Evolutionary conservation across 2,888 invertebrate genomes (phyloP), one percentile per base, ranked within the genome.

Genomic region (Dasysyrphus albostriatus): DNA sequence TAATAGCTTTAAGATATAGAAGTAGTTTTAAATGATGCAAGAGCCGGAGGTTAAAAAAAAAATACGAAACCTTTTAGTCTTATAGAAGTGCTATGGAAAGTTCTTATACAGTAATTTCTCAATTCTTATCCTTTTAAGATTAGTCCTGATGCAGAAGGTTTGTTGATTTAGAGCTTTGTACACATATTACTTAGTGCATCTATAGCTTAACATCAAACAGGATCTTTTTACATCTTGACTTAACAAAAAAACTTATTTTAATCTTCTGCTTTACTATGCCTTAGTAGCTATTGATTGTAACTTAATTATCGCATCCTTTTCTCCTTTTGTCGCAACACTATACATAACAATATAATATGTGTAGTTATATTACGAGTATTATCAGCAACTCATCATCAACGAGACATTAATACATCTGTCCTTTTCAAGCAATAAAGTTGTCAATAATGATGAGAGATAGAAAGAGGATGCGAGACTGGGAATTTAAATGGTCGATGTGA

Each of bases 281-380:
- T 32, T 47, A 83, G 65, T n/a, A n/a, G n/a, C n/a, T 79, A 34
- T 79, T 56, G 44, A 47, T 69, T 32, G 47, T 61, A 51, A 59
- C 58, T 54, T 67, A 58, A 65, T 77, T 51, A 49, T 70, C 70
- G 24, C 59, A 59, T 75, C 51, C 24, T 59, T 37, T 61, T 10
- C 19, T 37, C 0, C 16, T 24, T 61, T 14, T 32, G 32, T 7
- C 24, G 9, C 7, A 39, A 19, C 12, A 58, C 7, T 39, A 19
- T 14, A 58, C 3, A 24, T 24, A 14, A 44, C 32, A 65, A 49
- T 61, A 29, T 19, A 54, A 58, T n/a, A n/a, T n/a, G n/a, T n/a
- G n/a, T n/a, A 14, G 69, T 37, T 54, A 69, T 81, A n/a, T n/a
- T n/a, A n/a, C n/a, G n/a, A n/a, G n/a, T 47, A 76, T 63, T 65